These are phyloP conservation scores for Agriopis leucophaearia DNA, from an alignment of 2,888 invertebrate species.

Conservation along the genomic window DNA sequence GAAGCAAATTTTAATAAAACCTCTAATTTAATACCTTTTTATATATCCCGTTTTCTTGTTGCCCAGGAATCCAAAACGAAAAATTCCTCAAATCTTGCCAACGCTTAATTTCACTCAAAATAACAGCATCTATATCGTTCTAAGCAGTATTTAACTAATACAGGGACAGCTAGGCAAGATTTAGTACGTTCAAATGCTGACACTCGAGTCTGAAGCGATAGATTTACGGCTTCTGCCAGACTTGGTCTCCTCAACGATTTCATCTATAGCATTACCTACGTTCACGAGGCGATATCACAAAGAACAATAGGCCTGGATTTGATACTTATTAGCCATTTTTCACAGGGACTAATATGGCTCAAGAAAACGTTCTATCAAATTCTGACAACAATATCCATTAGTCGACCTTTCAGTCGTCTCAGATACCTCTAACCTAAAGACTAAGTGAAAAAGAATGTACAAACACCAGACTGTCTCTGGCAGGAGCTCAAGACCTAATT, in stretches of 20 bases:
- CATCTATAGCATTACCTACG: conserved; percentile 45
- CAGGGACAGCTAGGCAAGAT: conserved; percentile 58
- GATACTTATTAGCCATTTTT: conserved; percentile 44
- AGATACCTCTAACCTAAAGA: background rate
- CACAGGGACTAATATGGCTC: conserved; percentile 25
- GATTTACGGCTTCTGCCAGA: conserved; percentile 68
- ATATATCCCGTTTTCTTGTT: background rate
- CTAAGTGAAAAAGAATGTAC: background rate
- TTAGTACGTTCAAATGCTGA: conserved; percentile 62
- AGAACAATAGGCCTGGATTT: conserved; percentile 44
- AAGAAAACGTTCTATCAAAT: conserved; percentile 34
- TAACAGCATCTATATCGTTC: conserved; percentile 7
- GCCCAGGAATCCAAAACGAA: background rate
- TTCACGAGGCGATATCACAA: conserved; percentile 31
- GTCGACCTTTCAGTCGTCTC: background rate
- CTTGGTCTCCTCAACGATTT: conserved; percentile 51
- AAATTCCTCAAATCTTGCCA: conserved; percentile 1
- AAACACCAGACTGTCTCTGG: background rate
- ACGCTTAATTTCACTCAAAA: conserved; percentile 25
- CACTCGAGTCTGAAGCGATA: conserved; percentile 55
- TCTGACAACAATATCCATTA: conserved; percentile 24
- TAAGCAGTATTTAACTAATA: conserved; percentile 56
- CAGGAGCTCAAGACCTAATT: background rate
- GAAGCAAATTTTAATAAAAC: conserved; percentile 1
- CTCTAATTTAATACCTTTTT: background rate